Conservation (phyloP, 1,140 invertebrate genomes). For the Drosophila nebulosa region DNA sequence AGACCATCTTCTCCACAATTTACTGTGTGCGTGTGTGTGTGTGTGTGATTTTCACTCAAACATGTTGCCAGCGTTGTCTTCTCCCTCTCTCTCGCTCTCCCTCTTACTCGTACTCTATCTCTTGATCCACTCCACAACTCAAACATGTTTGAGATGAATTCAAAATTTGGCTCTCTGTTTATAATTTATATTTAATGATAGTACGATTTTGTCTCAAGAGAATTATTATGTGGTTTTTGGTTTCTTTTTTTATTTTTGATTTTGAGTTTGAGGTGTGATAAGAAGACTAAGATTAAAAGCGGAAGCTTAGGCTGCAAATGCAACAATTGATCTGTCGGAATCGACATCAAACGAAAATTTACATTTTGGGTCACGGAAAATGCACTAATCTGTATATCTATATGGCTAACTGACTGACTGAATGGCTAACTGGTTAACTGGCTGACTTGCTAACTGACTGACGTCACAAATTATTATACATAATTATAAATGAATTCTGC, state of each 20-base stretch:
- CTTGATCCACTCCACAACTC: background rate
- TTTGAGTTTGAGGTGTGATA: background rate
- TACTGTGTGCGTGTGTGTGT: background rate
- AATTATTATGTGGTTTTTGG: background rate
- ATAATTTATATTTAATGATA: background rate
- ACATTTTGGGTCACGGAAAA: conserved; percentile 58
- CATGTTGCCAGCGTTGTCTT: conserved; percentile 2
- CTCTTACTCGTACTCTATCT: background rate
- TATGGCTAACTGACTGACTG: background rate
- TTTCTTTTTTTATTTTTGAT: background rate
- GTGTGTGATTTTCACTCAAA: conserved; percentile 26
- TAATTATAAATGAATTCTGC: conserved; percentile 72
- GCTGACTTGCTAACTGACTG: background rate
- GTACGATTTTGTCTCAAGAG: background rate
- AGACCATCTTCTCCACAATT: background rate
- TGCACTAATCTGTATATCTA: conserved; percentile 14
- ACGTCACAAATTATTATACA: conserved; percentile 55
- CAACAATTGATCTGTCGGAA: conserved; percentile 25
- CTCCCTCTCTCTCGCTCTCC: background rate
- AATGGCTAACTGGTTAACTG: no score
- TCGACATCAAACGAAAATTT: conserved; percentile 39
- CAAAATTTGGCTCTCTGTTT: background rate
- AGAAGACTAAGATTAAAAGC: background rate
- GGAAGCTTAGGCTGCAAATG: conserved; percentile 1
- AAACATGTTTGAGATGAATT: conserved; percentile 40